Evolutionary conservation across 1,140 invertebrate genomes (phyloP).

Genomic region (Ruditapes philippinarum): DNA sequence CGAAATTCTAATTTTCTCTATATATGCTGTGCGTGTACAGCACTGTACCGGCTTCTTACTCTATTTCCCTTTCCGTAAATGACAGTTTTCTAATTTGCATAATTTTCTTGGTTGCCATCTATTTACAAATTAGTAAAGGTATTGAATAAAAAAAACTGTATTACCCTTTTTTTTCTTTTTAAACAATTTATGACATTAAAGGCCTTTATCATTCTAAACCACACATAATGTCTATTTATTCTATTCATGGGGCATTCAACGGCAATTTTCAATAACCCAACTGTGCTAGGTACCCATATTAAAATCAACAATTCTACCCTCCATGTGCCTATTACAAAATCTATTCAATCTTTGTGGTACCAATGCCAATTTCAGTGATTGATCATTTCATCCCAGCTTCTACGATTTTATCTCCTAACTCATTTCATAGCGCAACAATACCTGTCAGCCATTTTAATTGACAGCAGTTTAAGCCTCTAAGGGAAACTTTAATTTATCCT

Average conservation of each 20-base stretch:
- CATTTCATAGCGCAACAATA: conserved; percentile 52
- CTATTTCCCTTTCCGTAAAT: not conserved
- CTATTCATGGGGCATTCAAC: conserved; percentile 36
- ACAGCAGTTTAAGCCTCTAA: not conserved
- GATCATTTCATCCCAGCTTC: conserved; percentile 51
- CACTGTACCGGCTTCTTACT: not conserved
- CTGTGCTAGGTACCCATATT: conserved; percentile 46
- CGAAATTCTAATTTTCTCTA: not conserved
- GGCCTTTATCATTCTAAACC: not conserved
- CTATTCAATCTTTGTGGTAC: conserved; percentile 43
- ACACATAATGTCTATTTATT: conserved; percentile 58
- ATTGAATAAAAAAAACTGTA: not conserved
- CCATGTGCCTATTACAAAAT: conserved; percentile 30
- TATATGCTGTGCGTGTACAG: too few species aligned
- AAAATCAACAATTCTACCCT: conserved; percentile 55
- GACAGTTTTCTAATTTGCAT: not conserved
- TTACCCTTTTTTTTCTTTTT: too few species aligned
- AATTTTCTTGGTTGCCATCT: conserved; percentile 23
- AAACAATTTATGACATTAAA: conserved; percentile 27
- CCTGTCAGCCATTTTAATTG: conserved; percentile 48
- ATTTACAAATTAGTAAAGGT: conserved; percentile 46
- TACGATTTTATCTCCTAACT: conserved; percentile 49
- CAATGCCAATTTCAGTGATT: conserved; percentile 52
- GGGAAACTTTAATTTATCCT: conserved; percentile 42
- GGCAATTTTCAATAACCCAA: conserved; percentile 14